Evolutionary conservation across 92 coral and sea anemone species (phyloP).

Genomic region (Heliopora coerulea): DNA sequence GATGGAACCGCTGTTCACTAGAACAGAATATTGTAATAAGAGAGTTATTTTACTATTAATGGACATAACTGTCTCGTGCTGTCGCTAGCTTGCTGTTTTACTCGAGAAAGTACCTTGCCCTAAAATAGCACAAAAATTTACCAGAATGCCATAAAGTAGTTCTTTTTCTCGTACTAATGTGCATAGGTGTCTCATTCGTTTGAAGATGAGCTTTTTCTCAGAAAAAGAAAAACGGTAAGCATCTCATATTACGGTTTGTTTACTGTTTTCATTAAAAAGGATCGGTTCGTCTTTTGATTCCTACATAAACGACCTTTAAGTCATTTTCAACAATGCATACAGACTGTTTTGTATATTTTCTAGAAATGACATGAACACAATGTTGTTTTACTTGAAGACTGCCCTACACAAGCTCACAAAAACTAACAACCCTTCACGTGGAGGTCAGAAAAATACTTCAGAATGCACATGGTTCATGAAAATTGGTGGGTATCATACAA

Average conservation of each 20-base stretch:
- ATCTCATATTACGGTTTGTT: neutral
- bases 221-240: slow-evolving; percentile 54
- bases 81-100: slow-evolving; percentile 6
- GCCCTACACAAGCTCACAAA: slow-evolving; percentile 51
- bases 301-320: too few relatives aligned
- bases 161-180: neutral
- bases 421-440: neutral
- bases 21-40: too few relatives aligned
- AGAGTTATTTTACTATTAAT: too few relatives aligned
- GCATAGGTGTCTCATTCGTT: slow-evolving; percentile 62
- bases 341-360: neutral
- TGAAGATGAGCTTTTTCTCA: slow-evolving; percentile 53
- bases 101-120: slow-evolving; percentile 16
- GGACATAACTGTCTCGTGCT: too few relatives aligned
- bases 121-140: slow-evolving; percentile 26
- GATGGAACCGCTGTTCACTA: too few relatives aligned
- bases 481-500: slow-evolving; percentile 60
- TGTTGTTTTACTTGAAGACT: slow-evolving; percentile 74
- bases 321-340: neutral
- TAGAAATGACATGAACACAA: slow-evolving; percentile 68
- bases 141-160: neutral
- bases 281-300: too few relatives aligned
- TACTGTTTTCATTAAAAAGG: too few relatives aligned
- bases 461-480: slow-evolving; percentile 98
- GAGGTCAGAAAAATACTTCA: slow-evolving; percentile 10